Conservation (phyloP, 2,113 vertebrate species). For the Phrynosoma blainvillii region DNA sequence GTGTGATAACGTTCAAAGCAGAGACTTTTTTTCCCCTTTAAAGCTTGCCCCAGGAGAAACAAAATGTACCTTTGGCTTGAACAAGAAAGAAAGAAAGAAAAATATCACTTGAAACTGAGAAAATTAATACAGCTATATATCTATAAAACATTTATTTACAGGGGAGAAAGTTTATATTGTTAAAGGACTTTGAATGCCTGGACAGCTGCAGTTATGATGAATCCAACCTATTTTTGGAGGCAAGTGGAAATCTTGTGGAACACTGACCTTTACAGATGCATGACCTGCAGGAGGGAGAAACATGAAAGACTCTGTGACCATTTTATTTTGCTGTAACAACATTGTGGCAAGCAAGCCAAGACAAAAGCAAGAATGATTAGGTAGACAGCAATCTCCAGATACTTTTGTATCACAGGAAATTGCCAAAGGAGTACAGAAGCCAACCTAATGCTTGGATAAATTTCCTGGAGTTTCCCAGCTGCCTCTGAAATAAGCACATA, state of each 20-base stretch:
- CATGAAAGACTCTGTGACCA: constrained; percentile 5
- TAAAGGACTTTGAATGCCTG: not conserved
- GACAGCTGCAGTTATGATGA: constrained; percentile 6
- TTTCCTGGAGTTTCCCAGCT: not conserved
- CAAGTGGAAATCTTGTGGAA: not conserved
- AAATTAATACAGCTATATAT: not conserved
- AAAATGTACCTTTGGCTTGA: not conserved
- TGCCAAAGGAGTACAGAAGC: not conserved
- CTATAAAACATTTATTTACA: constrained; percentile 16
- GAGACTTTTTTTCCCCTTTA: not conserved
- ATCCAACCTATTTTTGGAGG: not conserved
- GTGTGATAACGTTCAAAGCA: too few relatives aligned
- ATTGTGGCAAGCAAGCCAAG: not conserved
- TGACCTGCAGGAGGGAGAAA: constrained; percentile 17
- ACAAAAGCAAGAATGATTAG: not conserved
- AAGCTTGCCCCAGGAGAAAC: not conserved
- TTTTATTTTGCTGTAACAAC: not conserved
- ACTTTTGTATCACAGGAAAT: constrained; percentile 19
- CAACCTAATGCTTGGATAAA: not conserved
- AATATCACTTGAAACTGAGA: not conserved
- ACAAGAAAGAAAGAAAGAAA: constrained; percentile 4
- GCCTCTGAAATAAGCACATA: not conserved
- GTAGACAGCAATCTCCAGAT: not conserved
- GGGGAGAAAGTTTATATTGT: constrained; percentile 5
- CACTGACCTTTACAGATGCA: constrained; percentile 11